Evolutionary conservation across 2,888 invertebrate genomes (phyloP), one percentile per base, ranked within the genome.

Genomic region (Apamea anceps): DNA sequence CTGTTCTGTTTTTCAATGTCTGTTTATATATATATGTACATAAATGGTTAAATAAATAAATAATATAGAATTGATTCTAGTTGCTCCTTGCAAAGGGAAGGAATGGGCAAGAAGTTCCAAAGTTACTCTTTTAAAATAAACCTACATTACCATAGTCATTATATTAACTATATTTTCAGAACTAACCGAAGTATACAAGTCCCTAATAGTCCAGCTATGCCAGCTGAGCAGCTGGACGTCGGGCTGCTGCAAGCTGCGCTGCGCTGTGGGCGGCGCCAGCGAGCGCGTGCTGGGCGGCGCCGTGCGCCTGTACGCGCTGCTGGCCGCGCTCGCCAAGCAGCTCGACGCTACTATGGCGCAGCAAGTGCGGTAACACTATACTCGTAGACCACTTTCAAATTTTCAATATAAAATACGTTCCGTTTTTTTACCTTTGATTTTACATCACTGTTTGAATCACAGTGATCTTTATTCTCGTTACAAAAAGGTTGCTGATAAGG

Each of bases 191-290:
- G 85, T 95, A 8, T 94, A 95, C 92, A 94, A 93, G 76, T 91
- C 92, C 0, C 70, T 94, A 32, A 89, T 95, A 13, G 86, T 95
- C 25, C 95, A 96, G 80, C 87, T 96, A 37, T 96, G 95, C 42
- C 95, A 94, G 85, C 74, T 94, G 54, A 87, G 91, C 0, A 70
- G 80, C 5, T 95, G 95, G 94, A 90, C 90, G 54, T 45, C 86
- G 0, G 74, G 82, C 0, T 88, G 88, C 48, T 90, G 89, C 72
- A 89, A 90, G 77, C 86, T 95, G 77, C 93, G 96, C 0, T 95
- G 95, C 77, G 60, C 87, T 21, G 89, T 93, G 51, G 96, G 95
- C 83, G 91, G 84, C 13, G 94, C 93, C 86, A 93, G 94, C 82
- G 94, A 93, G 79, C 89, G 91, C 3, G 94, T 94, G 82, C 84